Conservation (phyloP, 2,797 vertebrate genomes). For the Antrozous pallidus region DNA sequence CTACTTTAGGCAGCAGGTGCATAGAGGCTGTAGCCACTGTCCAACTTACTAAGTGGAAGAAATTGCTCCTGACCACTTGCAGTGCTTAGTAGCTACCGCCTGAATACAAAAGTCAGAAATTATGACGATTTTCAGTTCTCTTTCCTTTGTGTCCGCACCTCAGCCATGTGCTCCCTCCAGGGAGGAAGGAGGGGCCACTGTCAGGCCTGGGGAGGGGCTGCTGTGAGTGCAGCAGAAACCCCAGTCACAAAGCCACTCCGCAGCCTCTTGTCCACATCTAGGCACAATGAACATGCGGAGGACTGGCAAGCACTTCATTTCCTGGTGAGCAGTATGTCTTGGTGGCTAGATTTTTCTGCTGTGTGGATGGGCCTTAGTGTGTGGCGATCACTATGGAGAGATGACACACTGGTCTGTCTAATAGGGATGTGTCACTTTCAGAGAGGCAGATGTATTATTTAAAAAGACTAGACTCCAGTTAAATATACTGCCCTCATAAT, state of each 20-base stretch:
- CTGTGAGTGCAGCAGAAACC: background rate
- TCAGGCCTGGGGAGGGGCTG: background rate
- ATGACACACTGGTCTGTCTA: background rate
- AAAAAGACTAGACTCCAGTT: background rate
- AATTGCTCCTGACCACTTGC: accelerated
- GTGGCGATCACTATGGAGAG: accelerated
- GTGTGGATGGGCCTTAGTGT: accelerated
- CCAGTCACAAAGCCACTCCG: background rate
- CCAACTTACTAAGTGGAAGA: background rate
- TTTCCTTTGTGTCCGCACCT: background rate
- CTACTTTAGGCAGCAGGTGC: background rate
- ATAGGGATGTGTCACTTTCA: background rate
- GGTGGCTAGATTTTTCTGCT: background rate
- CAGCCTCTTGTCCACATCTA: background rate
- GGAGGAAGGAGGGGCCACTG: background rate
- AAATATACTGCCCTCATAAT: background rate
- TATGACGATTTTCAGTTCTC: background rate
- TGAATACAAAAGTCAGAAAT: too few relatives aligned
- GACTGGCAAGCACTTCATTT: background rate
- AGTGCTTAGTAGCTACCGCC: background rate
- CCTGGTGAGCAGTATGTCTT: background rate
- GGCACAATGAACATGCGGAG: background rate
- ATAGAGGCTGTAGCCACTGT: background rate
- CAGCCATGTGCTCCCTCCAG: background rate
- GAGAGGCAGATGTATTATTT: background rate